Evolutionary conservation across 2,888 invertebrate species (phyloP), one percentile per base, ranked within the genome.

Genomic region (Xestoiulus laeticollis): DNA sequence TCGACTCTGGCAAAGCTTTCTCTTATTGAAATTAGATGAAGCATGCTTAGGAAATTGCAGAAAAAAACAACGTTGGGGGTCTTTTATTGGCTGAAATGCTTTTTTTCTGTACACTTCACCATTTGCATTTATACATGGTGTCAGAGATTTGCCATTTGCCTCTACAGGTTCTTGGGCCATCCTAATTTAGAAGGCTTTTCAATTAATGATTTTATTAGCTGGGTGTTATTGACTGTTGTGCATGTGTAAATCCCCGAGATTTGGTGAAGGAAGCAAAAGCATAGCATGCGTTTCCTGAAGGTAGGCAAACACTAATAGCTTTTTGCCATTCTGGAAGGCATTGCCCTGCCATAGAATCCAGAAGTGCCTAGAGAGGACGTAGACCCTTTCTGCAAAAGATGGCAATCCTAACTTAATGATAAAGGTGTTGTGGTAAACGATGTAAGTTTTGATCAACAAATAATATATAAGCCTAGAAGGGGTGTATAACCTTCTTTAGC

Each of bases 41-140:
- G 84, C 84, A 84, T 84, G 84, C 38, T 84, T 84, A 84, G 33
- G 84, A 84, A 84, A 84, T 84, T 84, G 84, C n/a, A 32, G 84
- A 84, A 32, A 84, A 83, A 84, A 84, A 84, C 38, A 84, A 19
- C 33, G 33, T 83, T 19, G 32, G 32, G 38, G 84, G 33, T 84
- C 33, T 43, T 38, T 84, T 32, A 84, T 84, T 84, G 84, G 33
- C 33, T 32, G 33, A 32, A 84, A 84, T 19, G 38, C 12, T 38
- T 32, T n/a, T 82, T 83, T 82, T 82, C 10, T 48, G 48, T 48
- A 8, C 48, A 2, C 12, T 48, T 16, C n/a, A n/a, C 3, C n/a
- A n/a, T 59, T 59, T 22, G 22, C 68, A 8, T 68, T 68, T n/a
- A 22, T 68, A 68, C 68, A 68, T n/a, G 68, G 10, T 68, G 68